These are phyloP conservation scores for Cremastinae sp. DNA, from an alignment of 2,888 invertebrate species.

Conservation along the genomic window DNA sequence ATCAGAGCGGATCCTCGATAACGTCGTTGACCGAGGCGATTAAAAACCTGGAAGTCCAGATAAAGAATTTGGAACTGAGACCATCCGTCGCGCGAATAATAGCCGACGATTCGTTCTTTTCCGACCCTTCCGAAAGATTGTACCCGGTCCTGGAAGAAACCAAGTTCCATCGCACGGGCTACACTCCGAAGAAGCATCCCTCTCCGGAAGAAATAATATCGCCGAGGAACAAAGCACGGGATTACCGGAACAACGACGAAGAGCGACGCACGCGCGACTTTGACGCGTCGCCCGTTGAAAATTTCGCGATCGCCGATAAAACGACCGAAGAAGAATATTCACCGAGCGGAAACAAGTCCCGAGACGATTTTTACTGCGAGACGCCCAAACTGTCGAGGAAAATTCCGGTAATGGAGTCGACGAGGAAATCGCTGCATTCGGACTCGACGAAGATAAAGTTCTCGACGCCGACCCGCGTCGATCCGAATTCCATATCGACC, in stretches of 20 bases:
- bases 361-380: constrained; percentile 36
- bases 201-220: no score
- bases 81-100: background rate
- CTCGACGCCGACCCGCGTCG: constrained; percentile 54
- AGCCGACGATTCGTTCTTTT: background rate
- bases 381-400: constrained; percentile 52
- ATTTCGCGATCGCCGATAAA: background rate
- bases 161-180: constrained; percentile 17
- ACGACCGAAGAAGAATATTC: background rate
- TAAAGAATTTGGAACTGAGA: constrained; percentile 50
- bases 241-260: no score
- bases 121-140: constrained; percentile 18
- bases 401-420: constrained; percentile 68
- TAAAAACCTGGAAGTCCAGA: constrained; percentile 55
- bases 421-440: constrained; percentile 62
- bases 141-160: constrained; percentile 45
- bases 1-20: constrained; percentile 30
- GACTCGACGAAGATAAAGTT: constrained; percentile 50
- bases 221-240: no score
- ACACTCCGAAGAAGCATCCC: no score
- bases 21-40: constrained; percentile 51
- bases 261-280: no score
- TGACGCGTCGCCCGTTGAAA: constrained; percentile 3
- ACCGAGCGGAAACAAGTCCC: background rate
- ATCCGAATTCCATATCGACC: constrained; percentile 60